Evolutionary conservation across 2,113 vertebrate species (phyloP), one percentile per base, ranked within the genome.

Genomic region (Xiphorhynchus elegans): DNA sequence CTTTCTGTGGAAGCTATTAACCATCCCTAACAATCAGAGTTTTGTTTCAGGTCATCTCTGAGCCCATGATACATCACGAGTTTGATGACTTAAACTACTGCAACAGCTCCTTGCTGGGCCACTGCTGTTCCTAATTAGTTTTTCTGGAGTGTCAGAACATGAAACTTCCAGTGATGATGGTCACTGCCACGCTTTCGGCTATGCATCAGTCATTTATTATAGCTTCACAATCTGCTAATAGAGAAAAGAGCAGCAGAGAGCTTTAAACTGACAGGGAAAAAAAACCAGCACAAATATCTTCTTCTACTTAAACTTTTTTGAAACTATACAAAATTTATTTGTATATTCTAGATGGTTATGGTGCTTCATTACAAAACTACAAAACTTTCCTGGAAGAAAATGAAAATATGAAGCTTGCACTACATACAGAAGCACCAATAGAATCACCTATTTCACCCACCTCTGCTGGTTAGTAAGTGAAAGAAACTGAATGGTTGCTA

Each of bases 51-150:
- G 64, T 84, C 23, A 53, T 62, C 37, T 55, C 37, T 0, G 21
- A 95, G 52, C 6, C 46, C 13, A n/a, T 0, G 0, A 67, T 24
- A 33, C 18, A 52, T 40, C n/a, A 25, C 49, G 39, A 87, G 16
- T 78, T 76, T 15, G 2, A 77, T 50, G 52, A 44, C 53, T 78
- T 56, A 25, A 63, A 44, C 28, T 37, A 63, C 49, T 46, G 28
- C 10, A 84, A 59, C 37, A 87, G 84, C 63, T 89, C 42, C 69
- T 87, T 80, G 49, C 46, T 69, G 63, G 39, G 75, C 16, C 46
- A 74, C 42, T 83, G 77, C 40, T 91, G 70, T 5, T 83, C 60
- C 37, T 77, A 73, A 89, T 64, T 66, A 76, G n/a, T n/a, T 94
- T 66, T 91, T 87, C 70, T 69, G 19, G 35, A 59, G 37, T 28